Evolutionary conservation across 2,888 invertebrate species (phyloP), one percentile per base, ranked within the genome.

Genomic region (Leucozona laternaria): DNA sequence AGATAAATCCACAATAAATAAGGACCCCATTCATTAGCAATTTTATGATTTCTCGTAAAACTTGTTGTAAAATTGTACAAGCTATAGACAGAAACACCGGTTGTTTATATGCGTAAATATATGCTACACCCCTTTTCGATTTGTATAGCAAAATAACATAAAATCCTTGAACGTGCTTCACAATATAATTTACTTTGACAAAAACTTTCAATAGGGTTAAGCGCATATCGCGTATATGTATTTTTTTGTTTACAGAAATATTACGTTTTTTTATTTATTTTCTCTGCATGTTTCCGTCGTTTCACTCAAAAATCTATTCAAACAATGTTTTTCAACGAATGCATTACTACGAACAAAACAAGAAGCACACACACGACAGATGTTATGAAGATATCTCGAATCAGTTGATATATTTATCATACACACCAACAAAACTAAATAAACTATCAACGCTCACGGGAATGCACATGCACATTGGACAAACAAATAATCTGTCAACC

Each of bases 401-500:
- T 43, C 28, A 62, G 60, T 40, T 60, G 37, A 60, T 37, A 20
- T 58, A 11, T 20, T 10, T 31, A 31, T 6, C 31, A 31, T 31
- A 37, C 4, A 40, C 22, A 20, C 2, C 17, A 60, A 37, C 15
- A 48, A 20, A 64, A 64, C 25, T 25, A 62, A 55, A 55, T n/a
- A 62, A n/a, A 62, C 37, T 37, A 62, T 40, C 40, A 25, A 58
- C 22, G n/a, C 28, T 0, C 1, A 55, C 4, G 10, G n/a, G n/a
- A n/a, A 37, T 37, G 40, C 40, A 78, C 45, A 45, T 43, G n/a
- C n/a, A n/a, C n/a, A n/a, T n/a, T 58, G 22, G 0, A 60, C 17
- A 64, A 20, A 50, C 8, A 68, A 77, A 50, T 17, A 53, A 34
- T 40, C 28, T 58, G 64, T 66, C 79, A 73, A 72, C 64, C 37